Evolutionary conservation across 1,140 invertebrate species (phyloP), one percentile per base, ranked within the genome.

Genomic region (Trichonephila inaurata): DNA sequence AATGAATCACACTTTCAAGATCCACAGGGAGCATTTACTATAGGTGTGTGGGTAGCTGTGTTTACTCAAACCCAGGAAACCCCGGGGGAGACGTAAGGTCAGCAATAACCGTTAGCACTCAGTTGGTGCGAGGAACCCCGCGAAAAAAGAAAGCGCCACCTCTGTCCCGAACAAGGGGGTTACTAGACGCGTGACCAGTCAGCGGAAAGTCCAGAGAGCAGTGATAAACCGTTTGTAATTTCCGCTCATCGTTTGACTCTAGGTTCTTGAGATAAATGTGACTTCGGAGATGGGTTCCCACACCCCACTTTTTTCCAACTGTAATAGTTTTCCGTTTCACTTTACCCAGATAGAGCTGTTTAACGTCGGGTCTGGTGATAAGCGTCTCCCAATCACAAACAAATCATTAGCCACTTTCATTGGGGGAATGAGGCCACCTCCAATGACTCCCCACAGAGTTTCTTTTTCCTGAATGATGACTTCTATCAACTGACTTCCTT

Each of bases 191-290:
- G 85, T 89, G 64, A 12, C 88, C 64, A 89, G 69, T 77, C 64
- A 72, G 18, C 6, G 88, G 66, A 89, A 89, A 77, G 51, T n/a
- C 33, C 62, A 89, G 66, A 77, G 66, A 21, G 44, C 89, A 81
- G 60, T 92, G 90, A 92, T 92, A 85, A 92, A 92, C 90, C 77
- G 90, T 92, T 92, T 92, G 90, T 92, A 92, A 92, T 92, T 92
- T 92, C 90, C 90, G 90, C 90, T 64, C 81, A 66, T 92, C 90
- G 62, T 92, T 92, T 58, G 83, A 61, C 44, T 85, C 58, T n/a
- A 85, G 83, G 83, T 85, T 85, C 83, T 85, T 61, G 44, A 77
- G 72, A 60, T 85, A 33, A 85, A 60, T 81, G 28, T 44, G 72
- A 81, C 40, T 81, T 81, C 5, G 28, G 72, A 81, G 21, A 64